Evolutionary conservation across 2,888 invertebrate species (phyloP).

Genomic region (Hemicrepidius hirtus): DNA sequence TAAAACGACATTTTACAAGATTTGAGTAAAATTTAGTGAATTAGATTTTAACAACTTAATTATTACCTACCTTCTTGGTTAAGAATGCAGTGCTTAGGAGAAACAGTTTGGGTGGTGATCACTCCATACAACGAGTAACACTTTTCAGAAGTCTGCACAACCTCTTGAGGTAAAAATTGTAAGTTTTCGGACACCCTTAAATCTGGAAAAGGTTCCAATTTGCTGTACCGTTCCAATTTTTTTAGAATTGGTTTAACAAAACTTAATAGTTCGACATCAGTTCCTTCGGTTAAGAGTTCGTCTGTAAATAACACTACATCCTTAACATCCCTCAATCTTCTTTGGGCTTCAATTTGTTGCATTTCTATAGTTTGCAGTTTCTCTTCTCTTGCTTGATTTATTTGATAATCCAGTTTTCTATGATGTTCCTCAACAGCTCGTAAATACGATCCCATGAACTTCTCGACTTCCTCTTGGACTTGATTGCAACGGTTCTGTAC

Average conservation of each 20-base stretch:
- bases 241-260: conserved; percentile 79
- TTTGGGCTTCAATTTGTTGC: conserved; percentile 72
- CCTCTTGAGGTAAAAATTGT: conserved; percentile 75
- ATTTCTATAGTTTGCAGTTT: conserved; percentile 70
- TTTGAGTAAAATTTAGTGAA: conserved; percentile 17
- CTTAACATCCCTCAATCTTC: conserved; percentile 75
- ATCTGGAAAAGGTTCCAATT: conserved; percentile 72
- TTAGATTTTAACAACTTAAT: not conserved
- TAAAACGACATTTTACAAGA: conserved; percentile 1
- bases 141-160: conserved; percentile 69
- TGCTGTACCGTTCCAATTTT: conserved; percentile 79
- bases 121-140: conserved; percentile 75
- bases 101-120: conserved; percentile 79
- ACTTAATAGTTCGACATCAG: conserved; percentile 82
- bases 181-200: conserved; percentile 71
- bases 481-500: conserved; percentile 69
- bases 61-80: conserved; percentile 76
- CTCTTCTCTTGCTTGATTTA: conserved; percentile 63
- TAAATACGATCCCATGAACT: conserved; percentile 80
- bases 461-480: conserved; percentile 78
- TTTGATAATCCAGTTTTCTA: conserved; percentile 53
- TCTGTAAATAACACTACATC: conserved; percentile 80
- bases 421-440: conserved; percentile 74
- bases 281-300: conserved; percentile 77
- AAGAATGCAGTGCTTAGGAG: conserved; percentile 76